These are phyloP conservation scores for Petrocephalus microphthalmus DNA, from an alignment of 2,113 vertebrate genomes.

Conservation along the genomic window DNA sequence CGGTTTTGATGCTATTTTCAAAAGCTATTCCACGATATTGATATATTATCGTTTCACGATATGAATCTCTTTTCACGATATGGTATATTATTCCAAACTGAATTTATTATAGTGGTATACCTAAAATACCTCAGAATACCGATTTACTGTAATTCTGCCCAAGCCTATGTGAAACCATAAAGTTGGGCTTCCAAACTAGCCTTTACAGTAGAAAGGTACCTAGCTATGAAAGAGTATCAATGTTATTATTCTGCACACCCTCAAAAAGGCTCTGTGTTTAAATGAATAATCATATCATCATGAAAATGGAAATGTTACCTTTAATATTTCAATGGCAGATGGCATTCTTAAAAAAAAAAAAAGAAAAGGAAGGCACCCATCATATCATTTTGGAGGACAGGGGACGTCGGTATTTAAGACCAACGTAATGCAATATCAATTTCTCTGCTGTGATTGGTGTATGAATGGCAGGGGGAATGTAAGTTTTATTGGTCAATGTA, in stretches of 20 bases:
- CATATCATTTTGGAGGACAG: background rate
- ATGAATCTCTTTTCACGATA: no score
- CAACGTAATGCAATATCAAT: background rate
- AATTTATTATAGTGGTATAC: background rate
- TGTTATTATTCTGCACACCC: background rate
- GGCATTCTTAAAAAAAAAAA: background rate
- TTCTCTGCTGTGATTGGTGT: background rate
- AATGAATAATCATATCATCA: background rate
- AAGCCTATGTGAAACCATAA: background rate
- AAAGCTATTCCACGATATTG: background rate
- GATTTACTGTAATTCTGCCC: background rate
- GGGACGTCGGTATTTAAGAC: background rate
- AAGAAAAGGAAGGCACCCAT: background rate
- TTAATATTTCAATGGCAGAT: background rate
- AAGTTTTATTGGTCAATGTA: background rate
- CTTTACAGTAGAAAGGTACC: background rate
- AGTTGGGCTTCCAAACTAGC: background rate
- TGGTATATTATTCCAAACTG: background rate
- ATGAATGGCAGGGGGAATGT: background rate
- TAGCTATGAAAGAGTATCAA: background rate
- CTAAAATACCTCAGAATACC: background rate
- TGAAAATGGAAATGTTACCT: background rate
- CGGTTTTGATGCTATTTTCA: background rate
- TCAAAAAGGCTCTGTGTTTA: background rate
- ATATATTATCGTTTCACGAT: no score